A percentile compares a stretch with the other conserved stretches of the same genome.
Evolutionary conservation across 30 jellyfish, hydroid and myxozoan genomes (phyloP).

Genomic region (Hydractinia symbiolongicarpus): DNA sequence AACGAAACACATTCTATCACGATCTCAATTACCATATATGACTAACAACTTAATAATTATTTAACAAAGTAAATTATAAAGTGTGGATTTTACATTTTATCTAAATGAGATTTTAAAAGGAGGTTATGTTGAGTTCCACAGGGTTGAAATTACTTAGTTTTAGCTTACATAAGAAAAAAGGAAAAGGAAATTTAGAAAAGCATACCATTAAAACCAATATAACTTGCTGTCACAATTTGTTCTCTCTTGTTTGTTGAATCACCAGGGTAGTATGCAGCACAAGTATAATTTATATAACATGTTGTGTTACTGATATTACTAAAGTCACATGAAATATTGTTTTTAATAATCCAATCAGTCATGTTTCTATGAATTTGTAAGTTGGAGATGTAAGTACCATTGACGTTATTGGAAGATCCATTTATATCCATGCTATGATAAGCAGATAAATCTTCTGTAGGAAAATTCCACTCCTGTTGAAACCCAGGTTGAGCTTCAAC

Average conservation of each 20-base stretch:
- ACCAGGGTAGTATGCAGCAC: neutral
- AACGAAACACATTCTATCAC: too few species aligned
- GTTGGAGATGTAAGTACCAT: neutral
- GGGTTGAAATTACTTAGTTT: too few species aligned
- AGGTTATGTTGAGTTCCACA: too few species aligned
- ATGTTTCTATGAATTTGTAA: neutral
- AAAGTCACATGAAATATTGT: neutral
- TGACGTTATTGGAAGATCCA: neutral
- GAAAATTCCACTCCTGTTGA: neutral
- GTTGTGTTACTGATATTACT: neutral
- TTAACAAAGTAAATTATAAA: too few species aligned
- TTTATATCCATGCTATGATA: neutral
- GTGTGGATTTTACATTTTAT: too few species aligned
- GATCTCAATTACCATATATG: too few species aligned
- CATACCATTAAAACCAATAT: constrained; percentile 19
- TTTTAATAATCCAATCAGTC: neutral
- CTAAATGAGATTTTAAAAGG: too few species aligned
- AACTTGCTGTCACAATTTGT: neutral
- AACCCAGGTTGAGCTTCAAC: constrained; percentile 5
- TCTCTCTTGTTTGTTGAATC: neutral
- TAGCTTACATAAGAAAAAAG: too few species aligned
- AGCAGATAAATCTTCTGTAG: neutral
- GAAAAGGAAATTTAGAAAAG: neutral
- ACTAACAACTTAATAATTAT: too few species aligned
- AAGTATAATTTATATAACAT: neutral